Evolutionary conservation across 2,797 vertebrate genomes (phyloP).

Genomic region (Odontamblyopus lacepedii): DNA sequence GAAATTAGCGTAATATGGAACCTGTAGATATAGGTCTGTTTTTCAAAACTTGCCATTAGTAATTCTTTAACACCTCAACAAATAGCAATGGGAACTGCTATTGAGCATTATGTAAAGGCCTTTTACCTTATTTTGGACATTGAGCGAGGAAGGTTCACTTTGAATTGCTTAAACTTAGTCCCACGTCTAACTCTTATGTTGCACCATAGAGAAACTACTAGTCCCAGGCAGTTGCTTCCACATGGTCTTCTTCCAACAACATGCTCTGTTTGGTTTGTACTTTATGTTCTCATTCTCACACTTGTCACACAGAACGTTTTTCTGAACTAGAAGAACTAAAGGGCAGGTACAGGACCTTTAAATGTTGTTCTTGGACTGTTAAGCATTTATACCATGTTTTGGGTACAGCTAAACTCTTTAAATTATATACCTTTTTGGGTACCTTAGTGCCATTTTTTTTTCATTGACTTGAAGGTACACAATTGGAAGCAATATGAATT

Average conservation of each 20-base stretch:
- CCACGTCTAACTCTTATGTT: background rate
- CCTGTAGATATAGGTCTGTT: background rate
- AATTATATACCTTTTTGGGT: conserved; percentile 22
- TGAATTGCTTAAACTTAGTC: background rate
- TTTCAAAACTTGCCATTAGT: background rate
- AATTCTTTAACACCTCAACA: background rate
- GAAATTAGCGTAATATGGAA: too few relatives aligned
- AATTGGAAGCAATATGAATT: background rate
- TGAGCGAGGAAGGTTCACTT: background rate
- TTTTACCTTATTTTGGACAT: background rate
- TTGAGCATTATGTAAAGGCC: conserved; percentile 19
- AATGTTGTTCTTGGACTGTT: background rate
- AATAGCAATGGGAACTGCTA: conserved; percentile 13
- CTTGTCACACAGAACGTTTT: background rate
- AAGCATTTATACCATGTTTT: conserved; percentile 18
- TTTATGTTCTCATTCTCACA: background rate
- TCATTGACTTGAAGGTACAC: background rate
- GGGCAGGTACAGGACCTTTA: background rate
- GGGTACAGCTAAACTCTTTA: conserved; percentile 29
- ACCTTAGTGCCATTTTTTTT: background rate
- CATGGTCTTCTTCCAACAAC: too few relatives aligned
- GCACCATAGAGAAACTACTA: background rate
- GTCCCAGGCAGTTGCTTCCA: background rate
- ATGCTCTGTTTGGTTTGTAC: background rate
- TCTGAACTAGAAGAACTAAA: background rate